Conservation (phyloP, 1,140 invertebrate genomes). For the Drosophila sp. region DNA sequence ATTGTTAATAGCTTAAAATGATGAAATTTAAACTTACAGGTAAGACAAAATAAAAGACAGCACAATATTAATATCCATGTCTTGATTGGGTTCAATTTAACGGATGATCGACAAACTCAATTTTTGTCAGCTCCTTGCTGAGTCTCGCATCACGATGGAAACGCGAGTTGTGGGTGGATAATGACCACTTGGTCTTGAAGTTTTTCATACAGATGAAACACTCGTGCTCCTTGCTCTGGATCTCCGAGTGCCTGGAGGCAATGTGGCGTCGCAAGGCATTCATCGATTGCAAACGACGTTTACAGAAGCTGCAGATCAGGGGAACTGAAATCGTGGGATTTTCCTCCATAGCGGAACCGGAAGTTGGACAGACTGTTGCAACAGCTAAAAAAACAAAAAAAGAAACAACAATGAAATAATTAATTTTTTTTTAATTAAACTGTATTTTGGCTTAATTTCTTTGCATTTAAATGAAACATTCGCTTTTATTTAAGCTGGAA, state of each 20-base stretch:
- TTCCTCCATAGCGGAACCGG: slow-evolving; percentile 37
- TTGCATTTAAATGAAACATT: slow-evolving; percentile 5
- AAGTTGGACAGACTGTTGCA: not conserved
- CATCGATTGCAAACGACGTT: slow-evolving; percentile 73
- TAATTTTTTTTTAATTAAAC: not conserved
- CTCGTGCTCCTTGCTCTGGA: slow-evolving; percentile 70
- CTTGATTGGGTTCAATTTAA: not conserved
- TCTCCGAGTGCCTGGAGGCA: slow-evolving; percentile 77
- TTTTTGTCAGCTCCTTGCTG: slow-evolving; percentile 71
- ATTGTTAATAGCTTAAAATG: too few species aligned
- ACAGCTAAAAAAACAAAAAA: slow-evolving; percentile 2
- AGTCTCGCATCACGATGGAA: slow-evolving; percentile 74
- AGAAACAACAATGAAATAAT: not conserved
- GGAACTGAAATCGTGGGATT: not conserved
- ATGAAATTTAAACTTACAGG: too few species aligned
- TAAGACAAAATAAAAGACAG: too few species aligned
- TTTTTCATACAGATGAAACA: slow-evolving; percentile 77
- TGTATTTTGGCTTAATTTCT: too few species aligned
- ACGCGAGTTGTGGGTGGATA: slow-evolving; percentile 83
- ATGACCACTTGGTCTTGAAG: slow-evolving; percentile 84
- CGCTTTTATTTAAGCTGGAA: slow-evolving; percentile 23
- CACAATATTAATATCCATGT: not conserved
- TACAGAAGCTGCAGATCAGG: slow-evolving; percentile 71
- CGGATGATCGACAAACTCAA: slow-evolving; percentile 46
- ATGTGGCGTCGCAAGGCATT: slow-evolving; percentile 74